A percentile compares a stretch with the other conserved stretches of the same genome.
Conservation (phyloP, 2,888 invertebrate species). For the Stratiomys singularior region DNA sequence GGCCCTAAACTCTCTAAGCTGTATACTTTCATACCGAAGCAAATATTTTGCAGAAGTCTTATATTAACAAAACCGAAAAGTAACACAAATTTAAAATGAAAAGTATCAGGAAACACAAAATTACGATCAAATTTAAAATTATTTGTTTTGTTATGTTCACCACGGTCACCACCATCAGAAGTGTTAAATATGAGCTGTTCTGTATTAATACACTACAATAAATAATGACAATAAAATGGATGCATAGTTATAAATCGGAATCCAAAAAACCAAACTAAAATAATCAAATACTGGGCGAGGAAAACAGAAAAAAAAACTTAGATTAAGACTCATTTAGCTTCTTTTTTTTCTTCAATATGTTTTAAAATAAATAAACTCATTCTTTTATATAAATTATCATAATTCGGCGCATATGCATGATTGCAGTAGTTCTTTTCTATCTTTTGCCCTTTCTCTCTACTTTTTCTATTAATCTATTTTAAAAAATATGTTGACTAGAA, state of each 20-base stretch:
- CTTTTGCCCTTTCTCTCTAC: conserved; percentile 33
- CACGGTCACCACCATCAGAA: background rate
- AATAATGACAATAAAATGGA: conserved; percentile 25
- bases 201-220: conserved; percentile 28
- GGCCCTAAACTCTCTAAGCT: background rate
- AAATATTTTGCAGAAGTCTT: background rate
- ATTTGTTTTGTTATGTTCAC: conserved; percentile 10
- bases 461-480: conserved; percentile 39
- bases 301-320: background rate
- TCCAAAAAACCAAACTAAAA: conserved; percentile 20
- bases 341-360: conserved; percentile 31
- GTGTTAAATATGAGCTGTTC: background rate
- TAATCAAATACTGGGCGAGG: conserved; percentile 16
- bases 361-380: conserved; percentile 32
- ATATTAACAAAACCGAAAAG: conserved; percentile 17
- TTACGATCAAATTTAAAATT: conserved; percentile 10
- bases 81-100: conserved; percentile 8
- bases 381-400: background rate
- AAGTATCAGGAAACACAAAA: conserved; percentile 23
- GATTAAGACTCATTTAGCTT: conserved; percentile 27
- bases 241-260: conserved; percentile 19
- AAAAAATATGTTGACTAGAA: conserved; percentile 51
- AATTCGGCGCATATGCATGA: no score
- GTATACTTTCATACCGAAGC: background rate
- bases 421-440: background rate